Evolutionary conservation across 2,888 invertebrate species (phyloP).

Genomic region (Dasypolia templi): DNA sequence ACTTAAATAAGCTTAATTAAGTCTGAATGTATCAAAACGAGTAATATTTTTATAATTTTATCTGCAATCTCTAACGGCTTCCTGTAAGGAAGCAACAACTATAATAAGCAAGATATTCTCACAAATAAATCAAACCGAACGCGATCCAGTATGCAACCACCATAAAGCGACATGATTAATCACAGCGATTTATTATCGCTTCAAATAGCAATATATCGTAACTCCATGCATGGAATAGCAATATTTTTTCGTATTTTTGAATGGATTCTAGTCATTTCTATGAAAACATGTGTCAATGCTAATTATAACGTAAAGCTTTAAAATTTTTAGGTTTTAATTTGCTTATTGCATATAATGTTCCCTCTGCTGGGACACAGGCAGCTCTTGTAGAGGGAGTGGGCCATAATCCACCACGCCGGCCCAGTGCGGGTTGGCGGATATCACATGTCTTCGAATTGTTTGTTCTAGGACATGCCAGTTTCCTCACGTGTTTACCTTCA

Average conservation of each 20-base stretch:
- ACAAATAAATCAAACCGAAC: constrained; percentile 14
- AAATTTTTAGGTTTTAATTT: too few species aligned
- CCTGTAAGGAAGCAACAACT: neutral
- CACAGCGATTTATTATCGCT: constrained; percentile 44
- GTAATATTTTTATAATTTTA: neutral
- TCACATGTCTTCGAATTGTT: too few species aligned
- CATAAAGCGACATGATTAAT: constrained; percentile 43
- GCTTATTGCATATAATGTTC: too few species aligned
- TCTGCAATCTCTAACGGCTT: neutral
- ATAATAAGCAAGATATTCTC: neutral
- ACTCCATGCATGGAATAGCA: constrained; percentile 5
- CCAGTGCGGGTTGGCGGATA: too few species aligned
- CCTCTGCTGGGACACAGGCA: too few species aligned
- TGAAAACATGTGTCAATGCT: constrained; percentile 6
- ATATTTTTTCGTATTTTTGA: constrained; percentile 24
- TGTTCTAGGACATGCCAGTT: too few species aligned
- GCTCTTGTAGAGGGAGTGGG: too few species aligned
- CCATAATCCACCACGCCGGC: too few species aligned
- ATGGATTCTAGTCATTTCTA: neutral
- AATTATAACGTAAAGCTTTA: neutral
- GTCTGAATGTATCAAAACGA: too few species aligned
- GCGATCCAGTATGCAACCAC: constrained; percentile 21
- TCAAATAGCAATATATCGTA: constrained; percentile 46
- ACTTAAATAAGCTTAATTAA: too few species aligned
- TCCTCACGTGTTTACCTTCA: too few species aligned